phyloP scores from a whole-genome alignment of 2,113 vertebrate genomes.

The Laticauda colubrina region DNA sequence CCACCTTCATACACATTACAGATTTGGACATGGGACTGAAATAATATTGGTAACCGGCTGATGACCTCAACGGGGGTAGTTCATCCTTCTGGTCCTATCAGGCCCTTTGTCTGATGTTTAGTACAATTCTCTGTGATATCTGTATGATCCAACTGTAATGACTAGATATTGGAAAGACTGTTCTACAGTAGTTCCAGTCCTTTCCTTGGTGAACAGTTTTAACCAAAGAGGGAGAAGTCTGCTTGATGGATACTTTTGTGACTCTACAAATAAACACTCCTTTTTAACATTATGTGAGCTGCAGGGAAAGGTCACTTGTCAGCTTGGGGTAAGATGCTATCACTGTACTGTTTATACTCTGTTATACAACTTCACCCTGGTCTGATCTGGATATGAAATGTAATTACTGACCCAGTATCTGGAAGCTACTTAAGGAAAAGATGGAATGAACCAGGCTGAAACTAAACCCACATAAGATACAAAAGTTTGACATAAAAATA shows the following conservation, averaged over 20 bases:
- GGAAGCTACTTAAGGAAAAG: background rate
- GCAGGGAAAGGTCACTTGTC: background rate
- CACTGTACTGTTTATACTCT: background rate
- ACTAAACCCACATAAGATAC: background rate
- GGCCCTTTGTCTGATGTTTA: background rate
- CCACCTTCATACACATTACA: background rate
- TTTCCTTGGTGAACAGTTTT: background rate
- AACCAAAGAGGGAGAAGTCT: background rate
- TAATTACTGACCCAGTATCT: background rate
- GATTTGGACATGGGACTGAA: background rate
- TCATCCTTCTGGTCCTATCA: background rate
- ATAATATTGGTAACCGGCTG: background rate
- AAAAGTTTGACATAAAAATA: background rate
- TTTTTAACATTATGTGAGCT: background rate
- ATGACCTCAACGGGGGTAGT: background rate
- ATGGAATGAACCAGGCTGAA: background rate
- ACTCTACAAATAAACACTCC: background rate
- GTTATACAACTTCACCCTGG: background rate
- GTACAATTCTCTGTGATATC: background rate
- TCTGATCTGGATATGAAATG: background rate
- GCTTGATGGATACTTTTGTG: background rate
- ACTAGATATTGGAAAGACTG: background rate
- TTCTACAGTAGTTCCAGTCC: background rate
- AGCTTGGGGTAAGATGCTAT: background rate
- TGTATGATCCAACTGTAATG: background rate